A percentile compares a stretch with the other conserved stretches of the same genome.
Evolutionary conservation across 1,140 invertebrate species (phyloP).

Genomic region (Chionoecetes opilio): DNA sequence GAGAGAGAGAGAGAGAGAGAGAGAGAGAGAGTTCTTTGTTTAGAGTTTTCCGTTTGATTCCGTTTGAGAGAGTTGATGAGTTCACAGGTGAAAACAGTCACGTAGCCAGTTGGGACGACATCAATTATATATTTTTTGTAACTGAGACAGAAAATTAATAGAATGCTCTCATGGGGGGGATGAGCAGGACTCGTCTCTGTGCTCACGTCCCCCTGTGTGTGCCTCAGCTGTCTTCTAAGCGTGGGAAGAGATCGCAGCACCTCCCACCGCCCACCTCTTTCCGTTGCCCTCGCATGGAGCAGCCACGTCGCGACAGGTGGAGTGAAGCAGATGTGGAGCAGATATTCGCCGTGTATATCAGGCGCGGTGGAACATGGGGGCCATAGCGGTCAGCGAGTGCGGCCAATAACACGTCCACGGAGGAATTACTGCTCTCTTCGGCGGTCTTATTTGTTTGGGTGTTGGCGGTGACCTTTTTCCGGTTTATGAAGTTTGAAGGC

Average conservation of each 20-base stretch:
- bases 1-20: too few relatives aligned
- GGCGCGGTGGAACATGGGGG: constrained; percentile 36
- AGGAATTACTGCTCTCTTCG: constrained; percentile 62
- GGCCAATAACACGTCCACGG: constrained; percentile 64
- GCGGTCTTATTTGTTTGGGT: constrained; percentile 61
- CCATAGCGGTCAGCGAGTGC: constrained; percentile 63
- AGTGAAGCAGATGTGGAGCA: constrained; percentile 36
- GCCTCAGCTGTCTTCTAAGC: background rate
- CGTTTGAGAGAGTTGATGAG: background rate
- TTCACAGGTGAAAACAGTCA: constrained; percentile 3
- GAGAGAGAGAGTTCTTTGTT: background rate
- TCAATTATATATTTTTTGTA: background rate
- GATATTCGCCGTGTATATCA: constrained; percentile 56
- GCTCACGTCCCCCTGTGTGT: background rate
- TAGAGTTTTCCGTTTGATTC: background rate
- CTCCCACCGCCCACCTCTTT: constrained; percentile 24
- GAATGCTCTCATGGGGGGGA: background rate
- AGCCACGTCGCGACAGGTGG: background rate
- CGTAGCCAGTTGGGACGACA: background rate
- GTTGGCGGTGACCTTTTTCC: constrained; percentile 53
- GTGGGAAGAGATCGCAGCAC: background rate
- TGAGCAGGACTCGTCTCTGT: background rate
- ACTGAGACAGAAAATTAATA: background rate
- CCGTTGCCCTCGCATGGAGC: background rate
- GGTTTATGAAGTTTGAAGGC: constrained; percentile 71